A percentile compares a stretch with the other conserved stretches of the same genome.
phyloP scores from a whole-genome alignment of 2,888 invertebrate species.

The Cerceris rybyensis region DNA sequence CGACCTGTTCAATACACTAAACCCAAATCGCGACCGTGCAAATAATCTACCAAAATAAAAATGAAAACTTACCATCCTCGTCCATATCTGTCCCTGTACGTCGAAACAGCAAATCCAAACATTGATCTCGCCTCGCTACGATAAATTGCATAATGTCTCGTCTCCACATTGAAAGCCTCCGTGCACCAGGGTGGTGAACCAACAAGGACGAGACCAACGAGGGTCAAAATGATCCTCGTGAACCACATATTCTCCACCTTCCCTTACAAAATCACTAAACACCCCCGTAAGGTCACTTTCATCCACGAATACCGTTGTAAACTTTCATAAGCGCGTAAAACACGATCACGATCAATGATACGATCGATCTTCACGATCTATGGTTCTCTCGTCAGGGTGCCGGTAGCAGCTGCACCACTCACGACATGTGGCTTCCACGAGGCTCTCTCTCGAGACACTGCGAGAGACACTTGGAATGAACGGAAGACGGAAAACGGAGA shows the following conservation, averaged over 20 bases:
- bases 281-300: conserved; percentile 37
- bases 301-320: conserved; percentile 2
- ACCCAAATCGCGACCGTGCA: background rate
- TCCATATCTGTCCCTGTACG: conserved; percentile 72
- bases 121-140: conserved; percentile 70
- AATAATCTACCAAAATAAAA: background rate
- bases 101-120: conserved; percentile 79
- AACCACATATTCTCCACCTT: conserved; percentile 56
- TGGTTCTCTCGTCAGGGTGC: conserved; percentile 34
- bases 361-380: conserved; percentile 11
- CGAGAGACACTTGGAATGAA: conserved; percentile 10
- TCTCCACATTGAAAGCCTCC: conserved; percentile 77
- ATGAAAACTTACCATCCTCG: conserved; percentile 73
- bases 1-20: background rate
- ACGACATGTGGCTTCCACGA: conserved; percentile 66
- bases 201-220: conserved; percentile 56
- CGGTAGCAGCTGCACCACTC: conserved; percentile 49
- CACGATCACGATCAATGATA: conserved; percentile 16
- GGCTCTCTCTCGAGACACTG: conserved; percentile 29
- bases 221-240: conserved; percentile 53
- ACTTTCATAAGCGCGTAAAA: conserved; percentile 18
- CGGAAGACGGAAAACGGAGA: background rate
- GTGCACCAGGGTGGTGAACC: conserved; percentile 54
- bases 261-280: conserved; percentile 27
- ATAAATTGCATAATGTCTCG: conserved; percentile 76